Percentiles rank a stretch among this genome's conserved stretches.
Conservation (phyloP, 2,888 invertebrate genomes). For the Conomelus anceps region DNA sequence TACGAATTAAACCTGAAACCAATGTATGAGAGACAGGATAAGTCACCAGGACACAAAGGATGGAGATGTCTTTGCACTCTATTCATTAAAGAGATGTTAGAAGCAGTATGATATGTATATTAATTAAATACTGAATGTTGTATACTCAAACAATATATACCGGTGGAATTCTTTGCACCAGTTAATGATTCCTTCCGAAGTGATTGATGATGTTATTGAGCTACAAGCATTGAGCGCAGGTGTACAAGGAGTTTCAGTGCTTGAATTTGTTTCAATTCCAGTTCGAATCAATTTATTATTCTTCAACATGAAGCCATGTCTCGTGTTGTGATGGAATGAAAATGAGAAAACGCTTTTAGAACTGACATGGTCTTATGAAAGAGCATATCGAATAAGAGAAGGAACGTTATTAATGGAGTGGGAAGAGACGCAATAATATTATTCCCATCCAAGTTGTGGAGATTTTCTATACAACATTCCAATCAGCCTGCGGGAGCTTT, state of each 20-base stretch:
- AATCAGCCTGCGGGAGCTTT: background rate
- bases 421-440: background rate
- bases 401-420: background rate
- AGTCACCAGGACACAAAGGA: background rate
- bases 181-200: background rate
- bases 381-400: background rate
- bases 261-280: background rate
- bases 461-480: background rate
- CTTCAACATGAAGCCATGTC: background rate
- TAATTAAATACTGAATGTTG: background rate
- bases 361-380: background rate
- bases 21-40: background rate
- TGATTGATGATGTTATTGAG: background rate
- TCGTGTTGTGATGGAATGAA: background rate
- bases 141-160: background rate
- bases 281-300: background rate
- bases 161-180: background rate
- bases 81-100: background rate
- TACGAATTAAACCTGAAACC: background rate
- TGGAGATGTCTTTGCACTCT: background rate
- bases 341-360: background rate
- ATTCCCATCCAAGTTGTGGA: background rate
- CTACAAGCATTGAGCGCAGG: too few species aligned
- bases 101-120: too few species aligned
- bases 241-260: background rate